Conservation (phyloP, 2,888 invertebrate species). For the Ceraclea dissimilis region DNA sequence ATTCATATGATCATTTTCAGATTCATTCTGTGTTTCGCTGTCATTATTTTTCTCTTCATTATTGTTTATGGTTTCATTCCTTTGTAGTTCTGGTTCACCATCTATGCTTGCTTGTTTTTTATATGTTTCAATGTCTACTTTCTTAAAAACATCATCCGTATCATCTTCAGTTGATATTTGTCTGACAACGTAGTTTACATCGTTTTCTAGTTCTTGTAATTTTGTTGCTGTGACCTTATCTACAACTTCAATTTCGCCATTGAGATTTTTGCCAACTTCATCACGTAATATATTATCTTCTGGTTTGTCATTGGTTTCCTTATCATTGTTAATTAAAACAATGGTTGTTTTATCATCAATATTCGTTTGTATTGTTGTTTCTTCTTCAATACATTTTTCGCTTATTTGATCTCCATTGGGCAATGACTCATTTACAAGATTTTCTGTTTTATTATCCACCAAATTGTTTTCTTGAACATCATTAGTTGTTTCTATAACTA, state of each 20-base stretch:
- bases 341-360: not conserved
- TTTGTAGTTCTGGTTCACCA: not conserved
- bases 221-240: constrained; percentile 2
- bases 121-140: constrained; percentile 40
- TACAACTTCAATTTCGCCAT: not conserved
- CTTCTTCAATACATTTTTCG: not conserved
- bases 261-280: constrained; percentile 2
- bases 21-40: not conserved
- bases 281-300: constrained; percentile 3
- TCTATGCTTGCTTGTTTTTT: constrained; percentile 45
- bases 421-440: not conserved
- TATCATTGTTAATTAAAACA: not conserved
- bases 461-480: not conserved
- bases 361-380: not conserved
- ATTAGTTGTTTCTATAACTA: not conserved
- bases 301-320: not conserved
- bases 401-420: not conserved
- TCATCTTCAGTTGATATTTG: constrained; percentile 22
- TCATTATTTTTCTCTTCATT: not conserved
- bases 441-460: not conserved
- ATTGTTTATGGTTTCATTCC: not conserved
- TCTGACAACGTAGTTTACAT: constrained; percentile 10
- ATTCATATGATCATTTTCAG: constrained; percentile 29
- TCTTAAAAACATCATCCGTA: constrained; percentile 38
- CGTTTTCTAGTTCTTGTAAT: constrained; percentile 1